These are phyloP conservation scores for Catamblyrhynchus diadema DNA, from an alignment of 2,797 vertebrate species.

Conservation along the genomic window DNA sequence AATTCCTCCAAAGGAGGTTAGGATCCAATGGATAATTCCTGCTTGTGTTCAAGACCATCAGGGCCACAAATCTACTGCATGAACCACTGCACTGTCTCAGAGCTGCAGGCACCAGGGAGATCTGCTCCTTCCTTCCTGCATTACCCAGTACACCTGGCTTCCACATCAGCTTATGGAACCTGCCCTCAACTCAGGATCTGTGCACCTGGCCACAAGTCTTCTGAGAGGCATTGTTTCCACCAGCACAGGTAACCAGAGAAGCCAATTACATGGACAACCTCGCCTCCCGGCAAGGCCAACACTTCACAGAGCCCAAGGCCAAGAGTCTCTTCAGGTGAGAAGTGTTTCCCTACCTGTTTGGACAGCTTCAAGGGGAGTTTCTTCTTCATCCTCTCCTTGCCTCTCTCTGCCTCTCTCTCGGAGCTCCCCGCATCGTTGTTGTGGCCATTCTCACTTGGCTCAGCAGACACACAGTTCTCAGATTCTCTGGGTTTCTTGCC, in stretches of 20 bases:
- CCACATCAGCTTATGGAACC: not conserved
- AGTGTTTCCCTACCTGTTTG: slow-evolving; percentile 84
- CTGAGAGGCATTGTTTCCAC: not conserved
- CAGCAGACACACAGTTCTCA: slow-evolving; percentile 83
- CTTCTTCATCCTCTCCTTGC: slow-evolving; percentile 88
- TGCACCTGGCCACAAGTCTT: not conserved
- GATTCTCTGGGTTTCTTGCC: slow-evolving; percentile 85
- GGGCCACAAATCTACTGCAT: not conserved
- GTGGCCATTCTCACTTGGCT: slow-evolving; percentile 87
- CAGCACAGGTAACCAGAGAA: not conserved
- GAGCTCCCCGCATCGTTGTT: slow-evolving; percentile 81
- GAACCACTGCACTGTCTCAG: not conserved
- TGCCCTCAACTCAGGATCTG: not conserved
- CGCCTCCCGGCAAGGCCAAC: not conserved
- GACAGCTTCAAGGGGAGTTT: slow-evolving; percentile 89
- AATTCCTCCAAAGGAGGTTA: not conserved
- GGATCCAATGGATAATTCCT: not conserved
- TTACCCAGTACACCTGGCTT: not conserved
- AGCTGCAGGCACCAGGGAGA: not conserved
- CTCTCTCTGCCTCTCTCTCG: slow-evolving; percentile 84
- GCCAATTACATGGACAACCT: not conserved
- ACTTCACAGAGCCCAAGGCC: not conserved
- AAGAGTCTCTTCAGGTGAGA: accelerated
- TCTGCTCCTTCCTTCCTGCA: not conserved
- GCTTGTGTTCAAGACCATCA: not conserved